These are phyloP conservation scores for Gallinago nigripennis DNA, from an alignment of 2,797 vertebrate species.

Conservation along the genomic window DNA sequence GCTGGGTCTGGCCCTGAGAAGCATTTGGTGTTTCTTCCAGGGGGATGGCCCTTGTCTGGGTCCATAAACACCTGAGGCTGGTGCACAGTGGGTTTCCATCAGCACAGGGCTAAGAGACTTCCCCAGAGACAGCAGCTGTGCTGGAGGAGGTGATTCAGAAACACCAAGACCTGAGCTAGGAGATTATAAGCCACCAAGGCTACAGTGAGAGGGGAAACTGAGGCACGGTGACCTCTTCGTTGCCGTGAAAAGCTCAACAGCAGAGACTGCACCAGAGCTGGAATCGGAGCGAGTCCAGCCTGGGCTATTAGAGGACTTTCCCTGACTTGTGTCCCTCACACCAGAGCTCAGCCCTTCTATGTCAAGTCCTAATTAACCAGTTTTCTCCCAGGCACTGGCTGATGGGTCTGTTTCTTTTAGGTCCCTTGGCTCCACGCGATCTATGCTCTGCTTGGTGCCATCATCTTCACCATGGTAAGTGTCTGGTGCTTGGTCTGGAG, in stretches of 20 bases:
- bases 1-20: neutral
- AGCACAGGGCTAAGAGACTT: neutral
- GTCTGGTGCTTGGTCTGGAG: too few species aligned
- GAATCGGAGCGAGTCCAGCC: neutral
- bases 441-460: slow-evolving; percentile 87
- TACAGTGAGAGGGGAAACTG: neutral
- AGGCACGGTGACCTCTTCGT: accelerated
- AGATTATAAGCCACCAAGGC: neutral
- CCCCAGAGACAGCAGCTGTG: neutral
- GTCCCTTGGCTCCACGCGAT: slow-evolving; percentile 88
- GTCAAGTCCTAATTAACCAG: neutral
- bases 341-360: neutral
- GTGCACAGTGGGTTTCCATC: neutral
- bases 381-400: neutral
- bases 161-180: neutral
- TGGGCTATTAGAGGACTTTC: neutral
- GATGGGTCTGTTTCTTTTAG: slow-evolving; percentile 62
- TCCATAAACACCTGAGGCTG: neutral
- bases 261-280: neutral
- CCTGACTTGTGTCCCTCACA: neutral
- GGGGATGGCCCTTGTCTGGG: neutral
- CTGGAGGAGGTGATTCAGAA: neutral
- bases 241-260: neutral
- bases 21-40: neutral
- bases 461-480: slow-evolving; percentile 91